A percentile compares a stretch with the other conserved stretches of the same genome.
phyloP scores from a whole-genome alignment of 2,113 vertebrate genomes.

The Coreoperca whiteheadi region DNA sequence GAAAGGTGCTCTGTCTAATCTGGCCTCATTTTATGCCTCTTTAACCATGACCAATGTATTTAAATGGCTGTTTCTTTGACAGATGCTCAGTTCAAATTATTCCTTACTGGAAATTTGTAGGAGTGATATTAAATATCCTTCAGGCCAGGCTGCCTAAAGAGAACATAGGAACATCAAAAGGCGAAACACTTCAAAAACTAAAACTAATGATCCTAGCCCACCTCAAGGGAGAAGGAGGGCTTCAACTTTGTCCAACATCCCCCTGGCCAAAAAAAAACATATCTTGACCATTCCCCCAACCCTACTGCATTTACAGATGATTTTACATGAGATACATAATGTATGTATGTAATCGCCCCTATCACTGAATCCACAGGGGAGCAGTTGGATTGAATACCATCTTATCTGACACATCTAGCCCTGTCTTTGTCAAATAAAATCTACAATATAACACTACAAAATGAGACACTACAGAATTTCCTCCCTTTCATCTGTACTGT shows the following conservation, averaged over 20 bases:
- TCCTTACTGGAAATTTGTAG: constrained; percentile 87
- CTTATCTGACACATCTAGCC: constrained; percentile 67
- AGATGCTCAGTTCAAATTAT: constrained; percentile 87
- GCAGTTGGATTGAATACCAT: constrained; percentile 49
- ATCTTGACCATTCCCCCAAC: constrained; percentile 73
- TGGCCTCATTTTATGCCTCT: constrained; percentile 88
- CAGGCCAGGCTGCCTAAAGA: constrained; percentile 84
- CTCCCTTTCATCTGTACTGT: constrained; percentile 31
- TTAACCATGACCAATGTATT: constrained; percentile 88
- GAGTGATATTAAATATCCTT: constrained; percentile 88
- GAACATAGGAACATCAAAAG: constrained; percentile 88
- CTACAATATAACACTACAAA: constrained; percentile 44
- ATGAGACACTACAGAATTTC: constrained; percentile 32
- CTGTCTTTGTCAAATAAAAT: constrained; percentile 51
- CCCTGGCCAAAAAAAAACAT: constrained; percentile 75
- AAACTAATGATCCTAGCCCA: constrained; percentile 85
- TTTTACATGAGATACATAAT: constrained; percentile 76
- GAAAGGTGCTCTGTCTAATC: constrained; percentile 86
- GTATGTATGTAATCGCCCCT: constrained; percentile 61
- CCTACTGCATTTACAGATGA: constrained; percentile 73
- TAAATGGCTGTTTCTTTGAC: constrained; percentile 87
- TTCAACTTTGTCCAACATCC: constrained; percentile 79
- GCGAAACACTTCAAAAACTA: constrained; percentile 87
- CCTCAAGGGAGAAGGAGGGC: constrained; percentile 78
- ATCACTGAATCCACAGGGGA: constrained; percentile 61